Percentiles rank a stretch among this genome's conserved stretches.
These are phyloP conservation scores for Camponotus vicinus DNA, from an alignment of 1,140 invertebrate genomes.

Conservation along the genomic window DNA sequence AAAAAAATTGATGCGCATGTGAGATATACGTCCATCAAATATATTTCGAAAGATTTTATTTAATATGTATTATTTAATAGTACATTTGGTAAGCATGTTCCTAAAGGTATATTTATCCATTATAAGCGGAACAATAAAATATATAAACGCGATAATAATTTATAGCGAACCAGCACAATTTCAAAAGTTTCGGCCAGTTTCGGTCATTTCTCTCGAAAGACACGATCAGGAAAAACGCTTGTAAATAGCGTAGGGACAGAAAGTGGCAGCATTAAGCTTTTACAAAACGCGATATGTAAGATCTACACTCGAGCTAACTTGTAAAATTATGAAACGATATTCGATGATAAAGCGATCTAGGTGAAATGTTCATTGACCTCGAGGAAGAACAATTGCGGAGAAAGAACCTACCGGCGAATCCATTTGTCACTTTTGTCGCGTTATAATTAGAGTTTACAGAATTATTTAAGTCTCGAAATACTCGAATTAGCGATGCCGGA, in stretches of 20 bases:
- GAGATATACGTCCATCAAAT: neutral
- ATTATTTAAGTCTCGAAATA: constrained; percentile 9
- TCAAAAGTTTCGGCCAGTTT: constrained; percentile 6
- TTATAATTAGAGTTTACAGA: constrained; percentile 23
- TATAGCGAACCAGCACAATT: neutral
- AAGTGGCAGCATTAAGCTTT: constrained; percentile 36
- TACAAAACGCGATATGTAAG: constrained; percentile 16
- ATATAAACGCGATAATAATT: constrained; percentile 17
- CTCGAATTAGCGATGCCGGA: neutral
- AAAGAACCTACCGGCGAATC: neutral
- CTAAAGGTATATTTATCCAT: neutral
- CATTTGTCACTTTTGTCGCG: constrained; percentile 12
- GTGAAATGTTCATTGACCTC: constrained; percentile 50
- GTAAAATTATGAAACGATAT: constrained; percentile 26
- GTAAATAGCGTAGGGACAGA: constrained; percentile 10
- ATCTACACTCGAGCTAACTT: constrained; percentile 23
- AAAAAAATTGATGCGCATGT: neutral
- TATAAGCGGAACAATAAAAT: neutral
- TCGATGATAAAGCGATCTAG: constrained; percentile 29
- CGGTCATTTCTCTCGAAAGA: constrained; percentile 11
- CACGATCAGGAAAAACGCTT: constrained; percentile 25
- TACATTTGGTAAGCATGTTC: neutral
- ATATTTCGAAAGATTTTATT: neutral
- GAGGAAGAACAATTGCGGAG: constrained; percentile 27
- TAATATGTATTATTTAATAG: constrained; percentile 13